Base-by-base conservation (phyloP, 2,888 invertebrate species). In the Ophonus ardosiacus region DNA sequence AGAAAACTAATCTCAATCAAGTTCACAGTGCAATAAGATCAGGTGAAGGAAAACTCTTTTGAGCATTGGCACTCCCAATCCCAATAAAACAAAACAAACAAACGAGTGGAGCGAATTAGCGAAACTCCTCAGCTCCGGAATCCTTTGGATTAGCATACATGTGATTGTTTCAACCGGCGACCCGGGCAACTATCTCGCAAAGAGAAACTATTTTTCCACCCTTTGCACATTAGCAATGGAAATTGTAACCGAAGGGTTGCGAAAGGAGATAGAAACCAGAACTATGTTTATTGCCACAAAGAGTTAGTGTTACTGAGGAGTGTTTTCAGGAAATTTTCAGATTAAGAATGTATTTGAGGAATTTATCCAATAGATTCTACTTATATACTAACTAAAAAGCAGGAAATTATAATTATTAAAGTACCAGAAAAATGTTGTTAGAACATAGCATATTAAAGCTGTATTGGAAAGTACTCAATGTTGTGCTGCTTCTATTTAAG, bases 161-260 rank as follows among this genome's bases (percentile, higher is more conserved):
- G 43, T 51, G 43, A 51, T 51, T 51, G 43, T 51, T 51, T 51
- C 43, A 51, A 8, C 63, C 63, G 63, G 13, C 63, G 63, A 63
- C 63, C 63, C 8, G 63, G 21, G 13, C 40, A 13, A 15, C 71
- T 71, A 31, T 68, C 43, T 76, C 21, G 21, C 43, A 51, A 51
- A 51, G 43, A 10, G 43, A 51, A 51, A 51, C 43, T 51, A 51
- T 51, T 51, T 51, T 51, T 51, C 43, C 43, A 13, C 43, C 43
- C 43, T 10, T 51, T 10, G 43, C 43, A 51, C 43, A 51, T 51
- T 51, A 51, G 43, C 43, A 51, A 51, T 51, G 43, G 43, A 51
- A 51, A 51, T 51, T 51, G 10, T 51, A 51, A 13, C 43, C 43
- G 43, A 51, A 51, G 43, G 43, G 43, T 13, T 8, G 10, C 43